Evolutionary conservation across 1,140 invertebrate genomes (phyloP).

Genomic region (Papilio glaucus): DNA sequence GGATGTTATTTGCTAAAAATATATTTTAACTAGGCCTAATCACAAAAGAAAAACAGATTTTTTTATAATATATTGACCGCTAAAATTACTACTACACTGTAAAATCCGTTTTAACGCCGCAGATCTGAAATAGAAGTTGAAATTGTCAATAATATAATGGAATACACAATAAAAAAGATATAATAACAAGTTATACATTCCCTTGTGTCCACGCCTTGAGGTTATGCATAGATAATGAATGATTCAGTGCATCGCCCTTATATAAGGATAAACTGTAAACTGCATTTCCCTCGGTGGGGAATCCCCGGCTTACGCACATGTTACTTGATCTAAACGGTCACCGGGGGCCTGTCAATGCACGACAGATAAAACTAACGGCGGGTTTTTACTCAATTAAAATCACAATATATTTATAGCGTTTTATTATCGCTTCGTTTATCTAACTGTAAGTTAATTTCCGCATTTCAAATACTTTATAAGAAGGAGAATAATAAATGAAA

Average conservation of each 20-base stretch:
- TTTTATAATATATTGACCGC: too few relatives aligned
- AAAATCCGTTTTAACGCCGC: too few relatives aligned
- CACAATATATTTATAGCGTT: not conserved
- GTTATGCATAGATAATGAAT: not conserved
- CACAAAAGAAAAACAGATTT: too few relatives aligned
- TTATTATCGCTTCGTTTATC: not conserved
- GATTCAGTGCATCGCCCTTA: not conserved
- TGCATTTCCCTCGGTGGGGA: not conserved
- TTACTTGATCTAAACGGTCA: not conserved
- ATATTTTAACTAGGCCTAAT: too few relatives aligned
- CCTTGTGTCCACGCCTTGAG: not conserved
- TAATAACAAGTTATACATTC: too few relatives aligned
- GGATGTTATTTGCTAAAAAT: too few relatives aligned
- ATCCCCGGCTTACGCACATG: not conserved
- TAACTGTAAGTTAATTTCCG: not conserved
- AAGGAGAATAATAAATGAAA: not conserved
- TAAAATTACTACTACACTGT: too few relatives aligned
- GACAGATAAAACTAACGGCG: conserved; percentile 1
- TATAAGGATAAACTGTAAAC: not conserved
- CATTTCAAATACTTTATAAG: not conserved
- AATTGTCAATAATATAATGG: too few relatives aligned
- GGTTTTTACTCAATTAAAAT: conserved; percentile 5
- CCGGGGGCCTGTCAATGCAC: not conserved
- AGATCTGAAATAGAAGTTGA: too few relatives aligned
- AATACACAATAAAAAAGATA: too few relatives aligned